Conservation (phyloP, 2,888 invertebrate species). For the Nemoura dubitans region DNA sequence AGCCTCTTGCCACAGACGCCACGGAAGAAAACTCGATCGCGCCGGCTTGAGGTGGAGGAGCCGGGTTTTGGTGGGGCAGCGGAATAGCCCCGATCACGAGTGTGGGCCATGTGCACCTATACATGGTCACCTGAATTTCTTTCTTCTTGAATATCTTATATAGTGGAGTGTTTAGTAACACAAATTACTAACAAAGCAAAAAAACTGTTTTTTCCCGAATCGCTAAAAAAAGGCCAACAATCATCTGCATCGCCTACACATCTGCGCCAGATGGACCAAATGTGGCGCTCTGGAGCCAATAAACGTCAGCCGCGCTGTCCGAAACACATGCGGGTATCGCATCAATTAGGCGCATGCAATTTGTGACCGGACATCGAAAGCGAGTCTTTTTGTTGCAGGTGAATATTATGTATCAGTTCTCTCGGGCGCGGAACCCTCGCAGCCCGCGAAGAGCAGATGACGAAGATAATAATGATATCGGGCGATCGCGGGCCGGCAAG, state of each 20-base stretch:
- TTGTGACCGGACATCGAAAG: not conserved
- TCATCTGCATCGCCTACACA: not conserved
- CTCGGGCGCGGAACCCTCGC: not conserved
- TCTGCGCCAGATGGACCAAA: slow-evolving; percentile 3
- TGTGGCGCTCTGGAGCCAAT: not conserved
- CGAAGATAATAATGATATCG: not conserved
- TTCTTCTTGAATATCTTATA: not conserved
- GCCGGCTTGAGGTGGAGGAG: not conserved
- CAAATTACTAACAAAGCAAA: not conserved
- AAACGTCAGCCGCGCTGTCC: not conserved
- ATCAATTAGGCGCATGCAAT: not conserved
- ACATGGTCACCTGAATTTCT: not conserved
- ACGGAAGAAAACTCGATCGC: not conserved
- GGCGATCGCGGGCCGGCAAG: not conserved
- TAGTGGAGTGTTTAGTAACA: not conserved
- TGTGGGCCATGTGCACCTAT: no score
- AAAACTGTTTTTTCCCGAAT: not conserved
- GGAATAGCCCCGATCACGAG: no score
- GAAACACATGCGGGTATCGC: not conserved
- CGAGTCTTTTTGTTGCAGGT: not conserved
- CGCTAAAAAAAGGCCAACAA: not conserved
- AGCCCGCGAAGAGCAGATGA: not conserved
- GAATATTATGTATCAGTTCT: not conserved
- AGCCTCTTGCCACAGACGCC: not conserved
- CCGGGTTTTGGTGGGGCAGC: no score